A percentile compares a stretch with the other conserved stretches of the same genome.
phyloP scores from a whole-genome alignment of 2,797 vertebrate genomes.

The Octomys mimax region DNA sequence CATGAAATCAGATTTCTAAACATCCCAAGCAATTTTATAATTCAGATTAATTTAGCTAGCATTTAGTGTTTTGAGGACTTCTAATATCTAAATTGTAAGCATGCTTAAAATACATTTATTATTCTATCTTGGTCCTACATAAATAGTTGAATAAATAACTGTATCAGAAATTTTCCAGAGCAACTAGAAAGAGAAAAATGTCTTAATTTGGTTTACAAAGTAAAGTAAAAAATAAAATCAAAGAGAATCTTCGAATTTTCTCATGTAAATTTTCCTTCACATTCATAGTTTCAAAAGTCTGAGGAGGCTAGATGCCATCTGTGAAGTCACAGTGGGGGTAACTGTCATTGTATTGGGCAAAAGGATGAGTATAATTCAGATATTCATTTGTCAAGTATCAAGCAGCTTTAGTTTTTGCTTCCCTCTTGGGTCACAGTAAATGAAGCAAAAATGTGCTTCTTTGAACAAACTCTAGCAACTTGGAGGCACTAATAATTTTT shows the following conservation, averaged over 20 bases:
- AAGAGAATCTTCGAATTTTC: constrained; percentile 46
- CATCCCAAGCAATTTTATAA: background rate
- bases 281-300: constrained; percentile 24
- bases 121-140: background rate
- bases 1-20: background rate
- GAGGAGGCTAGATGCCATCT: background rate
- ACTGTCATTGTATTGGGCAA: background rate
- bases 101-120: background rate
- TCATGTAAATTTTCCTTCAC: background rate
- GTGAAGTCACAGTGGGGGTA: background rate
- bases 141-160: background rate
- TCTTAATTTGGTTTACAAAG: constrained; percentile 23
- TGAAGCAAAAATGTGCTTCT: constrained; percentile 72
- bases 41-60: background rate
- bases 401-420: background rate
- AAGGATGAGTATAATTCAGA: background rate
- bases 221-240: constrained; percentile 3
- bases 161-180: background rate
- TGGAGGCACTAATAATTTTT: constrained; percentile 75
- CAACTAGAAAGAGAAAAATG: background rate
- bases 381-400: background rate
- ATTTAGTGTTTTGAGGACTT: background rate
- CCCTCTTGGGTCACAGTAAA: constrained; percentile 35
- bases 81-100: background rate
- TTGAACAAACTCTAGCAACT: constrained; percentile 74